These are phyloP conservation scores for western clawed frog (Xenopus tropicalis) DNA, from an alignment of 2,113 vertebrate genomes.

Conservation along the genomic window UCB_Xtro_10.0 CM004448.2:57567001-57567500, in stretches of 20 bases:
- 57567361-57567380: slow-evolving; percentile 73
- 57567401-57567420: slow-evolving; percentile 92
- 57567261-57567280: slow-evolving; percentile 62
- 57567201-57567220: slow-evolving; percentile 27
- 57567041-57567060: no score
- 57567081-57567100: no score
- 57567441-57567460: slow-evolving; percentile 69
- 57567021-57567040: no score
- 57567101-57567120: no score
- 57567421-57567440: slow-evolving; percentile 79
- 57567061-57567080: no score
- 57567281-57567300: slow-evolving; percentile 69
- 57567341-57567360: slow-evolving; percentile 83
- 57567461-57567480: slow-evolving; percentile 67
- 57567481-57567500: slow-evolving; percentile 67
- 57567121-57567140: no score
- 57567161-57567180: no score
- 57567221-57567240: slow-evolving; percentile 73
- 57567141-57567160: no score
- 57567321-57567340: slow-evolving; percentile 87
- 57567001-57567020: no score
- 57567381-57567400: slow-evolving; percentile 90
- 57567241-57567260: slow-evolving; percentile 57
- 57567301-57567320: slow-evolving; percentile 86
- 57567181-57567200: no score